Evolutionary conservation across 2,797 vertebrate species (phyloP).

Genomic region (Dermochelys coriacea): DNA sequence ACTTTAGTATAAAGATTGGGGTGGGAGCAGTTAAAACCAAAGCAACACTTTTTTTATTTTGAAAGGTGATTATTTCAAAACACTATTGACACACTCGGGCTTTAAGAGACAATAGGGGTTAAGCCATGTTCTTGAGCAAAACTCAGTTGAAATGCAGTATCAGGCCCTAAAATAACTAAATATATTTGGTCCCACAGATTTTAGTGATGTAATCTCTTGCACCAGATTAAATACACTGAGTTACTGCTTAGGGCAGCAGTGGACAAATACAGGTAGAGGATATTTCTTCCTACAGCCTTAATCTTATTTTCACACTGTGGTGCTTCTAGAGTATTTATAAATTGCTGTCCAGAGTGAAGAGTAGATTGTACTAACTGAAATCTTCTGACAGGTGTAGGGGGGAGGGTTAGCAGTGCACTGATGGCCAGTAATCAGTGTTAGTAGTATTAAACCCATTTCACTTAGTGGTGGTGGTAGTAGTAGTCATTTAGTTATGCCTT

Average conservation of each 20-base stretch:
- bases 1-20: background rate
- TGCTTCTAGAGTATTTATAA: background rate
- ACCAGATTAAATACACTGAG: too few relatives aligned
- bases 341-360: background rate
- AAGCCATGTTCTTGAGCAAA: background rate
- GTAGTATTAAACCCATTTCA: background rate
- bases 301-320: background rate
- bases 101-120: background rate
- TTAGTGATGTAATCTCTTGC: background rate
- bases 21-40: background rate
- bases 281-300: background rate
- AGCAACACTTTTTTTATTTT: background rate
- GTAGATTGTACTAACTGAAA: background rate
- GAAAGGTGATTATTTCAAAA: background rate
- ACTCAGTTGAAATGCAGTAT: background rate
- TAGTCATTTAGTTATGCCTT: background rate
- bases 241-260: too few relatives aligned
- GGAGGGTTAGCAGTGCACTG: too few relatives aligned
- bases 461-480: background rate
- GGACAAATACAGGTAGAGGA: background rate
- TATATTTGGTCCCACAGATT: background rate
- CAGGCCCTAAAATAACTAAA: background rate
- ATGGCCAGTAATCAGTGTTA: background rate
- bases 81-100: background rate
- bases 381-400: background rate